Evolutionary conservation across 1,140 invertebrate genomes (phyloP).

Genomic region (Drosophila orosa): DNA sequence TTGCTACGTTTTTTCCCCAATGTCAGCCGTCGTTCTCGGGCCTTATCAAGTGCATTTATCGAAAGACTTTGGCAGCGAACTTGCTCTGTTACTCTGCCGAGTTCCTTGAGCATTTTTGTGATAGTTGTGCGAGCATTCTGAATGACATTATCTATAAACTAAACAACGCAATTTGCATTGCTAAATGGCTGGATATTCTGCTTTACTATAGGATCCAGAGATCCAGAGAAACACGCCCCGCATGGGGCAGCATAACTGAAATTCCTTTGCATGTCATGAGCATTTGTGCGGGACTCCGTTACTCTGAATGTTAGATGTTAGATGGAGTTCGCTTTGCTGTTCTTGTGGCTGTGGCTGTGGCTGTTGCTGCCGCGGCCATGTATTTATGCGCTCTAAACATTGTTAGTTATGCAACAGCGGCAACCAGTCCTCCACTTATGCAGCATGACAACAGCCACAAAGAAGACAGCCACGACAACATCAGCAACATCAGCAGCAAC

Average conservation of each 20-base stretch:
- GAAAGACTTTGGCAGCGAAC: constrained; percentile 52
- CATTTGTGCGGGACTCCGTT: constrained; percentile 78
- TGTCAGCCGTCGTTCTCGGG: constrained; percentile 46
- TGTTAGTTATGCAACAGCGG: constrained; percentile 75
- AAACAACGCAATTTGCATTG: constrained; percentile 79
- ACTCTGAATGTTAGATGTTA: constrained; percentile 63
- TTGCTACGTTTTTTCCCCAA: constrained; percentile 11
- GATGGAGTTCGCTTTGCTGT: constrained; percentile 35
- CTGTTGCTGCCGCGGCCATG: constrained; percentile 54
- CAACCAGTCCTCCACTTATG: constrained; percentile 47
- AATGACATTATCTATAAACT: constrained; percentile 79
- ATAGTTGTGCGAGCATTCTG: constrained; percentile 67
- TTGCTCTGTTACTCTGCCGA: constrained; percentile 43
- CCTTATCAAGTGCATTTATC: constrained; percentile 62
- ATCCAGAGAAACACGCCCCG: constrained; percentile 36
- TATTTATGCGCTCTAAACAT: constrained; percentile 79
- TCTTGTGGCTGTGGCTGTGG: constrained; percentile 15
- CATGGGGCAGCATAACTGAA: constrained; percentile 63
- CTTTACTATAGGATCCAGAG: neutral
- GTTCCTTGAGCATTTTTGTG: constrained; percentile 64
- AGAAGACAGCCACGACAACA: constrained; percentile 61
- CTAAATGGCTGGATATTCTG: constrained; percentile 58
- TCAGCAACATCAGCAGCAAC: constrained; percentile 26
- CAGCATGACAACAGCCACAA: constrained; percentile 54
- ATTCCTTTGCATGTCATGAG: constrained; percentile 77